Base-by-base conservation (phyloP, 2,797 vertebrate species). In the Tympanoctomys barrerae region DNA sequence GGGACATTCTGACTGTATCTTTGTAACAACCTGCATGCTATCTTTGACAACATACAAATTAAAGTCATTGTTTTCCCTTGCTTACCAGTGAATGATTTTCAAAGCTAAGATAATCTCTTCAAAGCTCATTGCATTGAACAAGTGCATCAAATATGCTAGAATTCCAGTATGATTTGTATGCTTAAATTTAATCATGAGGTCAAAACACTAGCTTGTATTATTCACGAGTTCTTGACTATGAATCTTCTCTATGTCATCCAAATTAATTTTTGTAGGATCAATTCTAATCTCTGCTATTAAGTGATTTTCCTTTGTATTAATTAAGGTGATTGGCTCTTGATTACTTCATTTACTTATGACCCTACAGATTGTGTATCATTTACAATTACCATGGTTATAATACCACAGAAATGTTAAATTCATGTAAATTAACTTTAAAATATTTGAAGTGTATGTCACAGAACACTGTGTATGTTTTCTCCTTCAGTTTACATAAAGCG, bases 321-420 rank as follows among this genome's bases (percentile, higher is more conserved):
- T 98, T 98, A 98, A 97, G 95, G 95, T 97, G 97, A 98, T 97
- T 97, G 96, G 26, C 52, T 95, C 97, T 75, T 97, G 98, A 98
- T 98, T 98, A 97, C 87, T 97, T 90, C 12, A 13, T 59, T 97
- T 97, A 96, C 59, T 90, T 96, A 82, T 86, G 93, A 71, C 31
- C 78, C 64, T 97, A 96, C 94, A 92, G 89, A 94, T 97, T 97
- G 80, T 97, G 94, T 90, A 97, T 97, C 98, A 91, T 82, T 97
- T 96, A 95, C 78, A 90, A 94, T 96, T 92, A 87, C 18, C 0
- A 33, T 92, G 49, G 12, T 39, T 87, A 93, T 89, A 96, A 61
- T 79, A 61, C 39, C 81, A 71, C 0, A 94, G 24, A 84, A 71
- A 94, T 75, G 24, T 98, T 98, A 98, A 98, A 97, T 96, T 87